Percentiles rank a stretch among this genome's conserved stretches.
Conservation (phyloP, 2,113 vertebrate genomes). For the Brachypodius melanocephalos region DNA sequence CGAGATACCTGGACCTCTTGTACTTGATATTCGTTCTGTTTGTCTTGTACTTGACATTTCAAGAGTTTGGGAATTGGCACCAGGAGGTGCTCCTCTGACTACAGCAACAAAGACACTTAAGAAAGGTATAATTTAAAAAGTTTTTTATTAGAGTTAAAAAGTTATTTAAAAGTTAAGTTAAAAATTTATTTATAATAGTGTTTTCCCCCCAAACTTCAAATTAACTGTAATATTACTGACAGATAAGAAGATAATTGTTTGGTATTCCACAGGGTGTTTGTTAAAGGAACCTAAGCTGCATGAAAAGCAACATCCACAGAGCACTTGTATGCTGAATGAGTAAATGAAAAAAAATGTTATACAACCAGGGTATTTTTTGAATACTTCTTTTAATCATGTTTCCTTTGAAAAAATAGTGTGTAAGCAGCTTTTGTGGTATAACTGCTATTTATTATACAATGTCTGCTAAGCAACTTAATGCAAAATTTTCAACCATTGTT, state of each 20-base stretch:
- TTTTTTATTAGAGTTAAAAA: background rate
- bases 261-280: background rate
- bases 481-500: background rate
- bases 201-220: background rate
- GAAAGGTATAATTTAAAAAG: background rate
- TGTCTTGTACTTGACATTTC: background rate
- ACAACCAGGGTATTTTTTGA: background rate
- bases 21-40: background rate
- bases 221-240: background rate
- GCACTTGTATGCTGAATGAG: rapidly evolving
- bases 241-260: background rate
- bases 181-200: background rate
- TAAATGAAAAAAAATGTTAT: background rate
- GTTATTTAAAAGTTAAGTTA: background rate
- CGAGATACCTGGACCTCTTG: background rate
- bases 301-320: background rate
- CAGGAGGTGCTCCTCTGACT: background rate
- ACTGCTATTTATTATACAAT: background rate
- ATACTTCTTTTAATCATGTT: background rate
- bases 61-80: background rate
- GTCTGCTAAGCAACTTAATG: background rate
- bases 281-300: background rate
- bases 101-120: background rate
- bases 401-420: background rate
- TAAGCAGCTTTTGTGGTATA: background rate